A percentile compares a stretch with the other conserved stretches of the same genome.
Conservation (phyloP, 2,113 vertebrate genomes). For the Urocitellus parryii region DNA sequence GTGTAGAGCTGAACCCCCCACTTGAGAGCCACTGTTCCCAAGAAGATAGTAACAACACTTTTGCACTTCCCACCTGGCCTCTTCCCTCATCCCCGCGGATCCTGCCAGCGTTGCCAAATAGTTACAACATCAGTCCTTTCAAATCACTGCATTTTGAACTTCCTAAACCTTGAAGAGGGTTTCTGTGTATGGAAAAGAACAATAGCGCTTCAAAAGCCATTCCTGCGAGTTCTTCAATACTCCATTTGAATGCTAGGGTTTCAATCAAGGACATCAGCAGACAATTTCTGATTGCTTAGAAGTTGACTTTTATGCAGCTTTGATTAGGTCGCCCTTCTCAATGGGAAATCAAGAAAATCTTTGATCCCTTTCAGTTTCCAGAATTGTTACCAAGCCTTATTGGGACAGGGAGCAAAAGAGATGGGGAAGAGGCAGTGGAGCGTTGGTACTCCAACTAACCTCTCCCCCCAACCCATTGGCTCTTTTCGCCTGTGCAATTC, state of each 20-base stretch:
- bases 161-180: slow-evolving; percentile 68
- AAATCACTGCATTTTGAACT: slow-evolving; percentile 67
- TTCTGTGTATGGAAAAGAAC: slow-evolving; percentile 73
- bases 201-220: slow-evolving; percentile 79
- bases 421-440: too few species aligned
- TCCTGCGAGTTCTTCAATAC: slow-evolving; percentile 68
- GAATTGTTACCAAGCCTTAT: slow-evolving; percentile 46
- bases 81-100: not conserved
- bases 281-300: slow-evolving; percentile 60
- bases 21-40: not conserved
- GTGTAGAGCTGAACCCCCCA: slow-evolving; percentile 38
- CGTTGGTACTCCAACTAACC: not conserved
- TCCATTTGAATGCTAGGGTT: slow-evolving; percentile 76
- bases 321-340: slow-evolving; percentile 77
- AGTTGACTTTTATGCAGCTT: slow-evolving; percentile 63
- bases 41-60: slow-evolving; percentile 10
- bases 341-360: slow-evolving; percentile 77
- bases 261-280: slow-evolving; percentile 45
- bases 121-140: slow-evolving; percentile 62
- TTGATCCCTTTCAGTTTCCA: slow-evolving; percentile 73
- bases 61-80: not conserved
- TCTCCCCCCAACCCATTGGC: not conserved
- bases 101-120: slow-evolving; percentile 31
- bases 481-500: not conserved
- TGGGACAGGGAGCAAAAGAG: not conserved